These are phyloP conservation scores for Cyanistes caeruleus DNA, from an alignment of 2,113 vertebrate species.

Conservation along the genomic window DNA sequence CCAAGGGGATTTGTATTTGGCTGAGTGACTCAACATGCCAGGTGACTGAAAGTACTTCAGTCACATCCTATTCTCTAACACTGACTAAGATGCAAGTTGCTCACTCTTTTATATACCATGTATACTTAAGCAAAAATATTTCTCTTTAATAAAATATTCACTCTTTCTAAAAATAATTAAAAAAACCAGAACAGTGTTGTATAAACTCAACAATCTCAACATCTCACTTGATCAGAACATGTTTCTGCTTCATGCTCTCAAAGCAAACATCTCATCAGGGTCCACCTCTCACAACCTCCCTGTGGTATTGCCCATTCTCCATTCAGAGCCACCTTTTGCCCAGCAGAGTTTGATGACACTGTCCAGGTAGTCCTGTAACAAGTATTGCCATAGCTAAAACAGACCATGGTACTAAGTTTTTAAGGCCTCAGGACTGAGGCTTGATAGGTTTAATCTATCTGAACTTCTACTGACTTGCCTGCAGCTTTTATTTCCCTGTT, in stretches of 20 bases:
- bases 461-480: not conserved
- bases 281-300: not conserved
- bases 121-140: not conserved
- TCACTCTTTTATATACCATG: not conserved
- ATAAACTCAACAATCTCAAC: not conserved
- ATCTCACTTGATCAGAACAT: not conserved
- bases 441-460: not conserved
- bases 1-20: not conserved
- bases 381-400: not conserved
- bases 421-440: not conserved
- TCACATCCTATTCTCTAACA: not conserved
- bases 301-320: not conserved
- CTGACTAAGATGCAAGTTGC: not conserved
- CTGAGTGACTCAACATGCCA: not conserved
- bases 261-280: not conserved
- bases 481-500: not conserved
- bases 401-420: not conserved
- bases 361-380: not conserved
- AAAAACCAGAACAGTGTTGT: not conserved
- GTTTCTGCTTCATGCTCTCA: not conserved
- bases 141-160: not conserved
- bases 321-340: not conserved
- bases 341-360: not conserved
- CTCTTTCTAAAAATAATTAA: not conserved
- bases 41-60: not conserved